A percentile compares a stretch with the other conserved stretches of the same genome.
These are phyloP conservation scores for Pollenia angustigena DNA, from an alignment of 2,888 invertebrate species.

Conservation along the genomic window DNA sequence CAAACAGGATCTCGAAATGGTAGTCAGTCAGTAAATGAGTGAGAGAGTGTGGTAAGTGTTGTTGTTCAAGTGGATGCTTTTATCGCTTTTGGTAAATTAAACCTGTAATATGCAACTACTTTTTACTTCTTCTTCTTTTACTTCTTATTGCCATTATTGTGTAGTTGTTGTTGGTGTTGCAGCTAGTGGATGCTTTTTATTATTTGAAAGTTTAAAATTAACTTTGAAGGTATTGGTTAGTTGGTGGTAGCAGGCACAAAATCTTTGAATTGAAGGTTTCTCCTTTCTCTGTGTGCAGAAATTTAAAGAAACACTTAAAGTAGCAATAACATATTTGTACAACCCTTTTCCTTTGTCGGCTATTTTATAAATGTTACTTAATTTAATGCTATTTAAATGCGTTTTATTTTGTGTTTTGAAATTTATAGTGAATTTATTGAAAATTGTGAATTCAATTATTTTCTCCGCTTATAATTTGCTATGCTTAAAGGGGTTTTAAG, in stretches of 20 bases:
- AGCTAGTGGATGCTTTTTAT: conserved; percentile 28
- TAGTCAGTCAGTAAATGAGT: not conserved
- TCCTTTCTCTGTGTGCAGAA: not conserved
- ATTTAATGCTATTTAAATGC: not conserved
- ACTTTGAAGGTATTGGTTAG: conserved; percentile 40
- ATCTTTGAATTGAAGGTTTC: not conserved
- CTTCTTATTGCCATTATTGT: not conserved
- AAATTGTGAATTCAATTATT: conserved; percentile 45
- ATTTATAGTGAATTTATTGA: not conserved
- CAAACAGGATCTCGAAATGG: conserved; percentile 7
- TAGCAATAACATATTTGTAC: not conserved
- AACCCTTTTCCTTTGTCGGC: not conserved
- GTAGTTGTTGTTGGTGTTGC: not conserved
- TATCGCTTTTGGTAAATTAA: conserved; percentile 72
- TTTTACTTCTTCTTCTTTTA: too few relatives aligned
- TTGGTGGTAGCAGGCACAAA: not conserved
- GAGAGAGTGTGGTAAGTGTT: conserved; percentile 61
- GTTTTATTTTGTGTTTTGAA: not conserved
- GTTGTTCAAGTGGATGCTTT: conserved; percentile 71
- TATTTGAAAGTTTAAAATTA: conserved; percentile 60
- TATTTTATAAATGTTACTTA: conserved; percentile 6
- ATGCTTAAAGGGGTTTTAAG: conserved; percentile 1
- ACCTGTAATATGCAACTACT: conserved; percentile 52
- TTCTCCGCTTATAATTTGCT: not conserved
- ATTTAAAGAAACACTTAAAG: conserved; percentile 2